Conservation (phyloP, 1,140 invertebrate species). For the Probaryconus sp. region DNA sequence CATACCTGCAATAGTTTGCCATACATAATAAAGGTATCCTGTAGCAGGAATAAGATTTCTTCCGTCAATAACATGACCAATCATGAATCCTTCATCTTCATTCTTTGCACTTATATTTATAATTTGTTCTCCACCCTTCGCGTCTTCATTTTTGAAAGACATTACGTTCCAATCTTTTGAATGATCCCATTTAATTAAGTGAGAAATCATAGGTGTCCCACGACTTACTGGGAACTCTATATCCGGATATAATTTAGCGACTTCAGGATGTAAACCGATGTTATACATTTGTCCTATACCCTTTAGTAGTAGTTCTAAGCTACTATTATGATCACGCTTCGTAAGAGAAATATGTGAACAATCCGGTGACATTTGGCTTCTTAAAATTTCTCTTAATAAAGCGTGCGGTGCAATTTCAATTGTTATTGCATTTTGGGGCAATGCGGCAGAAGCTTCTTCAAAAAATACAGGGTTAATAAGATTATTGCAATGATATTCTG, state of each 20-base stretch:
- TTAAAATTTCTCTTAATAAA: slow-evolving; percentile 83
- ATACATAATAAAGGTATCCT: slow-evolving; percentile 88
- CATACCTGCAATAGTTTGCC: slow-evolving; percentile 88
- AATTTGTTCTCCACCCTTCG: slow-evolving; percentile 81
- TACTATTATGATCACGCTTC: slow-evolving; percentile 83
- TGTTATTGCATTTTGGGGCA: slow-evolving; percentile 88
- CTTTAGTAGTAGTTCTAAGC: slow-evolving; percentile 82
- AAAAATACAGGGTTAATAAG: slow-evolving; percentile 91
- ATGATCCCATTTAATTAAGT: slow-evolving; percentile 87
- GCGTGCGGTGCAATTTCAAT: slow-evolving; percentile 92
- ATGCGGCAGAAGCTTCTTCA: slow-evolving; percentile 86
- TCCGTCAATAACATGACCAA: slow-evolving; percentile 89
- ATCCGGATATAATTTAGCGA: slow-evolving; percentile 80
- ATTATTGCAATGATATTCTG: slow-evolving; percentile 96
- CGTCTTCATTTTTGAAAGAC: slow-evolving; percentile 78
- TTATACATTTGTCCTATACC: slow-evolving; percentile 84
- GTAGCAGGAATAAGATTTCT: slow-evolving; percentile 91
- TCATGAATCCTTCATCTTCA: slow-evolving; percentile 84
- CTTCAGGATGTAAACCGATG: slow-evolving; percentile 80
- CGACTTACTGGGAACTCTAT: slow-evolving; percentile 83
- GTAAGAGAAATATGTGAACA: slow-evolving; percentile 86
- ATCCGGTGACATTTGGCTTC: slow-evolving; percentile 86
- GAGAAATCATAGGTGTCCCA: slow-evolving; percentile 82
- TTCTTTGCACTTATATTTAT: slow-evolving; percentile 82
- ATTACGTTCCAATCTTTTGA: slow-evolving; percentile 79